These are phyloP conservation scores for Columba janthina DNA, from an alignment of 2,113 vertebrate genomes.

Conservation along the genomic window DNA sequence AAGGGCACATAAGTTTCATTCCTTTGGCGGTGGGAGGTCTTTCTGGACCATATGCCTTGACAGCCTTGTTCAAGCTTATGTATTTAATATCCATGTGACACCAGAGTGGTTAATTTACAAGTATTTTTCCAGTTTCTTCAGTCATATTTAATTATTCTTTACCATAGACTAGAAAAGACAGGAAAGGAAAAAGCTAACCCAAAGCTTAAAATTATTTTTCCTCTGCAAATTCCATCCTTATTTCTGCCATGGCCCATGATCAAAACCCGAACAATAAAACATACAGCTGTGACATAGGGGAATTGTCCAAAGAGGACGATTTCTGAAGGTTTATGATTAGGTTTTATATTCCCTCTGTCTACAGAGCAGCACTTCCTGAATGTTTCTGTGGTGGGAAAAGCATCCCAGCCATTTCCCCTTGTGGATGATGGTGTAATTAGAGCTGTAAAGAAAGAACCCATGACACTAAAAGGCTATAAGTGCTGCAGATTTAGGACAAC, in stretches of 20 bases:
- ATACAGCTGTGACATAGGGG: constrained; percentile 39
- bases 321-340: constrained; percentile 63
- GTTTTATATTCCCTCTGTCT: constrained; percentile 63
- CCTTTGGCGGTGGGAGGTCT: constrained; percentile 34
- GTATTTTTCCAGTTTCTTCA: constrained; percentile 38
- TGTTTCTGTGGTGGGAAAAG: constrained; percentile 70
- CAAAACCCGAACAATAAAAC: constrained; percentile 54
- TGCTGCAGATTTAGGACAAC: constrained; percentile 70
- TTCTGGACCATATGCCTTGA: constrained; percentile 32
- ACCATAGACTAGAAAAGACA: neutral
- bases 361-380: constrained; percentile 60
- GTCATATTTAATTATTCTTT: constrained; percentile 13
- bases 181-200: neutral
- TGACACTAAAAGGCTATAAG: constrained; percentile 70
- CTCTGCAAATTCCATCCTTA: neutral
- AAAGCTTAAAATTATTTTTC: neutral
- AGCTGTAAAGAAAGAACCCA: constrained; percentile 67
- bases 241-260: constrained; percentile 29
- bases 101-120: constrained; percentile 6
- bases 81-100: constrained; percentile 28
- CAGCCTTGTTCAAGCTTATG: neutral
- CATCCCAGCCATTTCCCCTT: constrained; percentile 69
- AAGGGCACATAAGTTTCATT: constrained; percentile 24
- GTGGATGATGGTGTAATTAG: constrained; percentile 70
- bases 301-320: constrained; percentile 47